Percentiles rank a stretch among this genome's conserved stretches.
phyloP scores from a whole-genome alignment of 2,113 vertebrate species.

The Puffinus mauretanicus region DNA sequence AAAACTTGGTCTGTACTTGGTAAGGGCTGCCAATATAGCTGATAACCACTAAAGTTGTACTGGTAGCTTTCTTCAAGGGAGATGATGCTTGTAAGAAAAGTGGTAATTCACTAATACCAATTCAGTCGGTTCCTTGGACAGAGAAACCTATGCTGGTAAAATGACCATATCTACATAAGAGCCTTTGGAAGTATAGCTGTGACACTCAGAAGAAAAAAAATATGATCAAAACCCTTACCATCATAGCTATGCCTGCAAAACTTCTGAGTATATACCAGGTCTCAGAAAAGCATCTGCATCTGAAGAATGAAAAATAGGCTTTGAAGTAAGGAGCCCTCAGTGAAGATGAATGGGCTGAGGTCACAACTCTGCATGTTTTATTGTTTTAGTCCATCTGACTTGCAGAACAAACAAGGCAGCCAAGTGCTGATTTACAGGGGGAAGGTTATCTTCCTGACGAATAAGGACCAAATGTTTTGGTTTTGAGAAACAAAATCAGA shows the following conservation, averaged over 20 bases:
- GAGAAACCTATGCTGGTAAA: background rate
- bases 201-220: background rate
- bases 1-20: background rate
- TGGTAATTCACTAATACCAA: background rate
- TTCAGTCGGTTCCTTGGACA: background rate
- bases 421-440: conserved; percentile 46
- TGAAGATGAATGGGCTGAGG: conserved; percentile 52
- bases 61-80: background rate
- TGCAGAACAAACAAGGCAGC: conserved; percentile 54
- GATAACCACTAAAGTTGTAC: background rate
- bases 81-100: background rate
- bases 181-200: background rate
- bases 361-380: conserved; percentile 60
- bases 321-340: conserved; percentile 41
- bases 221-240: background rate
- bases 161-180: background rate
- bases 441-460: conserved; percentile 51
- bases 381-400: conserved; percentile 57
- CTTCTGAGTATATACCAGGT: background rate
- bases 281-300: background rate
- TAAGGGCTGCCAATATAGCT: background rate
- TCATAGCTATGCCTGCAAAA: background rate
- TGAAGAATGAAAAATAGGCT: conserved; percentile 17
- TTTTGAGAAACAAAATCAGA: conserved; percentile 33
- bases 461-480: conserved; percentile 34